Evolutionary conservation across 2,888 invertebrate genomes (phyloP), one percentile per base, ranked within the genome.

Genomic region (Steromphala cineraria): DNA sequence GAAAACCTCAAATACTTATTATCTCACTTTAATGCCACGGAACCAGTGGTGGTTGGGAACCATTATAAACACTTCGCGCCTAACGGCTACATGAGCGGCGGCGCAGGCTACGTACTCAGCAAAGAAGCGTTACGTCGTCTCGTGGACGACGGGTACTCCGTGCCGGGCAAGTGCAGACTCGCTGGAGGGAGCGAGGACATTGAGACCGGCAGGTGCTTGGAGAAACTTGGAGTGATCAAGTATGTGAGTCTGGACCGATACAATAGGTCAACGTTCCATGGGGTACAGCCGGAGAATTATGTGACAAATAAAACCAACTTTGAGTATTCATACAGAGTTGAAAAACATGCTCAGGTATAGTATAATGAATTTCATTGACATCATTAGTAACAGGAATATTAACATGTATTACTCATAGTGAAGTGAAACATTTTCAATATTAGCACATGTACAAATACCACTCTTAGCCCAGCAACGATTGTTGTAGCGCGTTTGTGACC

Each of bases 1-100:
- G 99, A 99, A 94, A 99, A 99, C 94, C 94, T 99, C 71, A 95
- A 99, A 21, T 97, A 96, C 91, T 96, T 98, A 96, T 93, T 99
- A 36, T 95, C 96, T 40, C 95, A 96, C 0, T 95, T 97, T 91
- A 95, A 95, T 87, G 94, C 96, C 0, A 94, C 95, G 0, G 95
- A 96, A 5, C 96, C 98, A 0, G 94, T 98, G 13, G 98, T 98
- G 93, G 98, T 98, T 91, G 92, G 92, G 1, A 88, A 90, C 53
- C 85, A 89, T 79, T 92, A 92, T 80, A 87, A 89, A 80, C 88
- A 88, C 40, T 87, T 83, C 67, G 82, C 90, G 31, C 53, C 67
- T 40, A 89, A 89, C 84, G 94, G 94, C 7, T 94, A 94, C 88
- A 94, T 94, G 93, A 93, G 93, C 82, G 94, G 94, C 28, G 91